Evolutionary conservation across 2,113 vertebrate genomes (phyloP).

Genomic region (Notiomystis cincta): DNA sequence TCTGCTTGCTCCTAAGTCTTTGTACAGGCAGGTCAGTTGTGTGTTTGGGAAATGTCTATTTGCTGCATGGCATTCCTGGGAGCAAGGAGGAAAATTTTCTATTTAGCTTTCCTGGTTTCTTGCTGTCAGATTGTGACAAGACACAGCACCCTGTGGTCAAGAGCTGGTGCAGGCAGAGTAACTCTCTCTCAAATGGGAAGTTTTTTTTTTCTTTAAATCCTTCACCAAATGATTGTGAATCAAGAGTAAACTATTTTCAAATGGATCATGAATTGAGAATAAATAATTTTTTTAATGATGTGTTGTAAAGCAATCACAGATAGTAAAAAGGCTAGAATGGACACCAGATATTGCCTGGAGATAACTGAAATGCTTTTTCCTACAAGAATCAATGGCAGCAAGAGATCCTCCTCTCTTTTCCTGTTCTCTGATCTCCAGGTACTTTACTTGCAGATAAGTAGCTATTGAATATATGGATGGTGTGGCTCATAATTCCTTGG

Average conservation of each 20-base stretch:
- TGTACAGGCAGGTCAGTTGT: background rate
- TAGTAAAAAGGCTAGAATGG: background rate
- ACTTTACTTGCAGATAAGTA: accelerated
- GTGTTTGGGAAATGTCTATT: background rate
- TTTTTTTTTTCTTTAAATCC: background rate
- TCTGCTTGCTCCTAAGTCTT: background rate
- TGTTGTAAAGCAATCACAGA: background rate
- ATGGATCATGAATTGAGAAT: background rate
- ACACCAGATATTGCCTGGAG: background rate
- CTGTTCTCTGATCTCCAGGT: background rate
- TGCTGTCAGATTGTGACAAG: background rate
- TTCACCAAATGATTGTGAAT: background rate
- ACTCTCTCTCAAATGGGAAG: background rate
- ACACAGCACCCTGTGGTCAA: background rate
- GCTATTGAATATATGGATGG: background rate
- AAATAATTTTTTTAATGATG: background rate
- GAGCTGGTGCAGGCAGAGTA: background rate
- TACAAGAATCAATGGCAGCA: background rate
- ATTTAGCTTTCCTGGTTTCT: background rate
- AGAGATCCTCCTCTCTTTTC: background rate
- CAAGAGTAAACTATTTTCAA: background rate
- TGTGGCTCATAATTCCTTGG: background rate
- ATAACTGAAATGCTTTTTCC: background rate
- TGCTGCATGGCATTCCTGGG: background rate
- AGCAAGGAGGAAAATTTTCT: background rate